Percentiles rank a stretch among this genome's conserved stretches.
Conservation (phyloP, 2,113 vertebrate species). For the Piprites chloris region DNA sequence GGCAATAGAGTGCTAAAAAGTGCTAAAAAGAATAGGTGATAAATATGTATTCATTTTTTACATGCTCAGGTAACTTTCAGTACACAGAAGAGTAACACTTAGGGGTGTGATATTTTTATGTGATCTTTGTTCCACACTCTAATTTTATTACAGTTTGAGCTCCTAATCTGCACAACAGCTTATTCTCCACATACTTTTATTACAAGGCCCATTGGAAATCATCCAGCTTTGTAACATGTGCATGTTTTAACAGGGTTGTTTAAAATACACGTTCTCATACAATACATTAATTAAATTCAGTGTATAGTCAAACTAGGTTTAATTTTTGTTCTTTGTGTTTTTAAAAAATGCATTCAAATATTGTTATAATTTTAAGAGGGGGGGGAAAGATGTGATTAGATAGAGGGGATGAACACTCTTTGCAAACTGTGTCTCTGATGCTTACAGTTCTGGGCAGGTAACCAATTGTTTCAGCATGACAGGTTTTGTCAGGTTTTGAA, state of each 20-base stretch:
- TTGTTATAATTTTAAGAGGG: neutral
- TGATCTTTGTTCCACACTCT: neutral
- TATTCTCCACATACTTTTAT: neutral
- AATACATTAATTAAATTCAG: neutral
- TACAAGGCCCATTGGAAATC: neutral
- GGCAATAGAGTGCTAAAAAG: neutral
- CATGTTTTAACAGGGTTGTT: neutral
- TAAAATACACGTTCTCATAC: neutral
- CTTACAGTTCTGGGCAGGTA: conserved; percentile 18
- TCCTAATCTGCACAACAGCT: neutral
- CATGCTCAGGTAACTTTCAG: neutral
- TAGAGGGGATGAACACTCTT: neutral
- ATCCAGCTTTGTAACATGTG: neutral
- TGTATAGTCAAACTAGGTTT: neutral
- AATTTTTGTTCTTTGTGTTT: neutral
- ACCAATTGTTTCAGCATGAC: neutral
- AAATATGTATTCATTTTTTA: neutral
- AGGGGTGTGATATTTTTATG: neutral
- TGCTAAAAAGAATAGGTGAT: neutral
- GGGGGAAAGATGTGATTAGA: neutral
- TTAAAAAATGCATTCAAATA: neutral
- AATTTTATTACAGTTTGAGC: neutral
- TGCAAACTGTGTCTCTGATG: neutral
- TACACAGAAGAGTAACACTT: neutral
- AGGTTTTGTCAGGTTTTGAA: conserved; percentile 51